Conservation (phyloP, 1,140 invertebrate genomes). For the Adoxophyes honmai region DNA sequence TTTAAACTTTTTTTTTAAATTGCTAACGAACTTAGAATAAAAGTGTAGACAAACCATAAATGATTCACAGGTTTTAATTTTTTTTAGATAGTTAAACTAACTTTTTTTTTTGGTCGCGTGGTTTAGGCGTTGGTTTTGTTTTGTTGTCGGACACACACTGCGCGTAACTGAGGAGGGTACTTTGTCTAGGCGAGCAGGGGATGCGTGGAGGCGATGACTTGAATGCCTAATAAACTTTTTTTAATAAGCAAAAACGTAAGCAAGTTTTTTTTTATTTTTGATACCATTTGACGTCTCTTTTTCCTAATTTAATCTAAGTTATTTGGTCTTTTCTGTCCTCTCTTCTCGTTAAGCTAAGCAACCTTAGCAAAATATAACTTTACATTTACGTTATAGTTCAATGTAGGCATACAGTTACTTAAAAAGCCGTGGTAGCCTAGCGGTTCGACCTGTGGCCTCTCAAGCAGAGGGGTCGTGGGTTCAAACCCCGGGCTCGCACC, state of each 20-base stretch:
- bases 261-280: not conserved
- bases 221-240: not conserved
- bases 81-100: slow-evolving; percentile 15
- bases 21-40: not conserved
- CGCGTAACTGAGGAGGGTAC: slow-evolving; percentile 34
- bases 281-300: too few species aligned
- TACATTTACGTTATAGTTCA: too few species aligned
- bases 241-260: not conserved
- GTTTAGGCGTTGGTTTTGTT: slow-evolving; percentile 29
- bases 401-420: too few species aligned
- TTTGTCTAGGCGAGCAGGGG: slow-evolving; percentile 20
- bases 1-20: not conserved
- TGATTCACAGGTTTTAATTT: slow-evolving; percentile 16
- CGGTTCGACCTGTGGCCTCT: too few species aligned
- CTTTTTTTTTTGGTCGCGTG: slow-evolving; percentile 4
- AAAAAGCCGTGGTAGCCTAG: too few species aligned
- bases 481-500: too few species aligned
- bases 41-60: not conserved
- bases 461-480: too few species aligned
- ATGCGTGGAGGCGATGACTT: not conserved
- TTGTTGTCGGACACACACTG: slow-evolving; percentile 42
- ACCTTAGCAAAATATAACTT: too few species aligned
- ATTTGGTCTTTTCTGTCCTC: too few species aligned
- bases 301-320: too few species aligned
- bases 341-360: too few species aligned